Percentiles rank a stretch among this genome's conserved stretches.
phyloP scores from a whole-genome alignment of 1,140 invertebrate species.

The Hirudo medicinalis region DNA sequence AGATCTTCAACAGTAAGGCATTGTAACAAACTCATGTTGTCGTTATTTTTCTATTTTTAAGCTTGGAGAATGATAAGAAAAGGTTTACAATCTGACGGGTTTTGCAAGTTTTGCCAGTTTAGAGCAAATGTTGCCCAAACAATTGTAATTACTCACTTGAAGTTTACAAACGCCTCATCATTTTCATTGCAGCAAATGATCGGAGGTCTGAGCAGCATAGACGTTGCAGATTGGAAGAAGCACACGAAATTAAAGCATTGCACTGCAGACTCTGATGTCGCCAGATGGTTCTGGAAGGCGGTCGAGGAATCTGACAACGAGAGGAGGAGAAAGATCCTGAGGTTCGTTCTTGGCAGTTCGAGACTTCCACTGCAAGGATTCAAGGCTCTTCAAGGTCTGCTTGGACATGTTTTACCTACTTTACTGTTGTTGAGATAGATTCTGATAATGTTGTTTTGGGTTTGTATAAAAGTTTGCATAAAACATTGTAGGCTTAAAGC shows the following conservation, averaged over 20 bases:
- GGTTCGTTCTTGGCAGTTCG: conserved; percentile 92
- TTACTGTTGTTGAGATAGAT: background rate
- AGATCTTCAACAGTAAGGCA: too few relatives aligned
- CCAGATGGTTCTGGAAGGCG: conserved; percentile 87
- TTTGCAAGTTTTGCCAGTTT: too few relatives aligned
- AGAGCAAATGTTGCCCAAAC: too few relatives aligned
- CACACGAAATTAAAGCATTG: conserved; percentile 74
- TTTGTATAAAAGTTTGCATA: too few relatives aligned
- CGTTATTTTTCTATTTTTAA: too few relatives aligned
- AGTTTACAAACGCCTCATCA: too few relatives aligned
- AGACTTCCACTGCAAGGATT: conserved; percentile 87
- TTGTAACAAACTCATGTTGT: too few relatives aligned
- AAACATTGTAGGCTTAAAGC: too few relatives aligned
- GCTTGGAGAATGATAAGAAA: too few relatives aligned
- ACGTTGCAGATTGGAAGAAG: conserved; percentile 81
- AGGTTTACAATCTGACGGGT: too few relatives aligned
- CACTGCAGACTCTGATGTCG: conserved; percentile 68
- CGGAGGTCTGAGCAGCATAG: conserved; percentile 81
- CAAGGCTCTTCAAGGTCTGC: conserved; percentile 47
- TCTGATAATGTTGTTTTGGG: too few relatives aligned
- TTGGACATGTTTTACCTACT: background rate
- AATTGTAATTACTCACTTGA: too few relatives aligned
- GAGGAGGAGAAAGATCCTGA: conserved; percentile 76
- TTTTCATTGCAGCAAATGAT: conserved; percentile 56
- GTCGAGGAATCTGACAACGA: conserved; percentile 84